Evolutionary conservation across 2,888 invertebrate genomes (phyloP), one percentile per base, ranked within the genome.

Genomic region (Notodonta ziczac): DNA sequence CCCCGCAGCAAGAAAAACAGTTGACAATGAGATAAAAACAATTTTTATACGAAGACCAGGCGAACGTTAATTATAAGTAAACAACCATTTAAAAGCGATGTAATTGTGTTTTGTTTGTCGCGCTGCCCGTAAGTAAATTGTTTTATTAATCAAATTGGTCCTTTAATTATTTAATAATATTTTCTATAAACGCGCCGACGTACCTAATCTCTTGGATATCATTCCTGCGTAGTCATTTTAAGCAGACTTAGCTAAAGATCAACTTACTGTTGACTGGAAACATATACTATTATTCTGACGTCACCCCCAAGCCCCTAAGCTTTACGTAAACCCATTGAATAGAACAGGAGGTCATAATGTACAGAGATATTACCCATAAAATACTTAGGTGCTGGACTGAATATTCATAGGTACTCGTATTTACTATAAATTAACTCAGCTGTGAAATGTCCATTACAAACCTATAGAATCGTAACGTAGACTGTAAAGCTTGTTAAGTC

Each of bases 61-160:
- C 32, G 12, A 50, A 16, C 55, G 52, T 59, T 66, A 59, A 63
- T 58, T 68, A 50, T 56, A 50, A 51, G 46, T 59, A 63, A 64
- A 70, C 51, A 66, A 35, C 14, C 4, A 62, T 69, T 65, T 56
- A 35, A 46, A 50, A 57, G 44, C 35, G 7, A 57, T 42, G 6
- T 7, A 44, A 60, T 62, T 58, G 61, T 67, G 14, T 54, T 54
- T 54, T n/a, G n/a, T 54, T 72, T 61, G 14, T 56, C 12, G 44
- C 48, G 16, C n/a, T 8, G 48, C 39, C 39, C 4, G 24, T 44
- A 57, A 58, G 35, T 6, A 42, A 58, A 56, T 53, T 39, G 57
- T 39, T 58, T 32, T 53, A n/a, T 54, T 48, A 57, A 40, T 42
- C 12, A 7, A 39, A 54, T 53, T 13, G 10, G 24, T 46, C 46